A percentile compares a stretch with the other conserved stretches of the same genome.
Evolutionary conservation across 2,888 invertebrate genomes (phyloP).

Genomic region (Brachyopa scutellaris): DNA sequence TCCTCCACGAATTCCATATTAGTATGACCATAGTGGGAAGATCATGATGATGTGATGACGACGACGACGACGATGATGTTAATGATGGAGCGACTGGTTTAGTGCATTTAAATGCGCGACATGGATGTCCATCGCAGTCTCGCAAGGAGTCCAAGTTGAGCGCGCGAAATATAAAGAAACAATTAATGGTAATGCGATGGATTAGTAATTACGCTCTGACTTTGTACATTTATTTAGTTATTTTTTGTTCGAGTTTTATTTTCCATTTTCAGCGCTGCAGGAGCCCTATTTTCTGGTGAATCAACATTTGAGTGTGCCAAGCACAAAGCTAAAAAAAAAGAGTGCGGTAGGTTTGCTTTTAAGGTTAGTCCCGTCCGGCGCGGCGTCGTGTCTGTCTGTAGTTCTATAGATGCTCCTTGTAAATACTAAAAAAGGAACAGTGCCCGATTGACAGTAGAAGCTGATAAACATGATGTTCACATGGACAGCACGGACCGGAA

Average conservation of each 20-base stretch:
- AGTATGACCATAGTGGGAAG: conserved; percentile 73
- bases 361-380: conserved; percentile 41
- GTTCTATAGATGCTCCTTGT: conserved; percentile 20
- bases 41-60: conserved; percentile 67
- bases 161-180: conserved; percentile 71
- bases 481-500: conserved; percentile 55
- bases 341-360: conserved; percentile 35
- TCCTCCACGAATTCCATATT: conserved; percentile 73
- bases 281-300: conserved; percentile 44
- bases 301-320: conserved; percentile 3
- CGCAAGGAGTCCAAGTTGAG: conserved; percentile 42
- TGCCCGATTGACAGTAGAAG: conserved; percentile 42
- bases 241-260: background rate
- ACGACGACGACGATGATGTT: conserved; percentile 16
- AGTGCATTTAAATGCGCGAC: conserved; percentile 68
- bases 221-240: conserved; percentile 65
- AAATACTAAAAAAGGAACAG: conserved; percentile 61
- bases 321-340: background rate
- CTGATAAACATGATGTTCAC: conserved; percentile 70
- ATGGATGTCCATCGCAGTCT: conserved; percentile 44
- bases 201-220: conserved; percentile 70
- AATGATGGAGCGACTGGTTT: conserved; percentile 45
- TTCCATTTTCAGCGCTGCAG: no score
- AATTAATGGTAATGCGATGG: conserved; percentile 72
- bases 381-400: background rate